phyloP scores from a whole-genome alignment of 1,140 invertebrate genomes.

The Drosophila biarmipes region DNA sequence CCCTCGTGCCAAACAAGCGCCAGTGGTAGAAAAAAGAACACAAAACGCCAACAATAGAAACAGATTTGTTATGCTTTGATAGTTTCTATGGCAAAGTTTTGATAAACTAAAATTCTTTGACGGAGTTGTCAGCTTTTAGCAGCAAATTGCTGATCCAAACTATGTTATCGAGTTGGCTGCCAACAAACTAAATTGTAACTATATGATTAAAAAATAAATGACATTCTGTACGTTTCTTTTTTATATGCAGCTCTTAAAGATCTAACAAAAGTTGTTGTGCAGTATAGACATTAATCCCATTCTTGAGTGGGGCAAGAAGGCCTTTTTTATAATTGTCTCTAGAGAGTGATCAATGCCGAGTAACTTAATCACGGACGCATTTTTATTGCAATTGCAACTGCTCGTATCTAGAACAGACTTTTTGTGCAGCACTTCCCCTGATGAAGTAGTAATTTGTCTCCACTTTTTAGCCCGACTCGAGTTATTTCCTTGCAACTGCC shows the following conservation, averaged over 20 bases:
- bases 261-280: background rate
- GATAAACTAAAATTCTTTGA: slow-evolving; percentile 1
- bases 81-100: slow-evolving; percentile 26
- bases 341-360: slow-evolving; percentile 4
- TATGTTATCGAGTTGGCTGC: background rate
- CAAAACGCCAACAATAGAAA: slow-evolving; percentile 11
- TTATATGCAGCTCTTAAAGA: background rate
- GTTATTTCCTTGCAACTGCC: slow-evolving; percentile 5
- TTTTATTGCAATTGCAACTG: slow-evolving; percentile 1
- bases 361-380: slow-evolving; percentile 7
- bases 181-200: background rate
- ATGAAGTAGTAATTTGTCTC: slow-evolving; percentile 56
- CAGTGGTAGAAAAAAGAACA: background rate
- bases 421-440: slow-evolving; percentile 13
- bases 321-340: background rate
- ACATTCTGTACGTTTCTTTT: background rate
- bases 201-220: background rate
- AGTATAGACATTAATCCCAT: slow-evolving; percentile 1
- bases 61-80: slow-evolving; percentile 34
- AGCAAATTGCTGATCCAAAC: slow-evolving; percentile 10
- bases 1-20: background rate
- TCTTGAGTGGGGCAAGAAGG: background rate
- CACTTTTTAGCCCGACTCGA: slow-evolving; percentile 41
- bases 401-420: slow-evolving; percentile 2
- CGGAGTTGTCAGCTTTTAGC: slow-evolving; percentile 21